Conservation (phyloP, 2,888 invertebrate species). For the Reticulitermes lucifugus region DNA sequence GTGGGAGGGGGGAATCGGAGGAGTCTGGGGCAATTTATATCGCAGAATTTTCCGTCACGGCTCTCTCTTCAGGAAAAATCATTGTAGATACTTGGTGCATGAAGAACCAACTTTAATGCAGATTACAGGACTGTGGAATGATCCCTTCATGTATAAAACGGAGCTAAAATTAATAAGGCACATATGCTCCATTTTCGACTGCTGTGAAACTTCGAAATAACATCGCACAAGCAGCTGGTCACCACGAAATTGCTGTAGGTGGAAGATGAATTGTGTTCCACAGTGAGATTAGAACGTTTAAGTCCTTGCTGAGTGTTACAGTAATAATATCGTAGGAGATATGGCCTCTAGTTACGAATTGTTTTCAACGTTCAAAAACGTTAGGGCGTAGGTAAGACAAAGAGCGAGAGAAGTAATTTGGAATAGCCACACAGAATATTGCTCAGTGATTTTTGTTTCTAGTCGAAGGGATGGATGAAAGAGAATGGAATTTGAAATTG, state of each 20-base stretch:
- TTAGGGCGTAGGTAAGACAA: not conserved
- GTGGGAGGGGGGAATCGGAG: too few relatives aligned
- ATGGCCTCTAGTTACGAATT: not conserved
- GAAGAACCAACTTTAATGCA: too few relatives aligned
- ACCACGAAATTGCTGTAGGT: not conserved
- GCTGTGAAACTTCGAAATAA: too few relatives aligned
- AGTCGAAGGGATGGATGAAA: not conserved
- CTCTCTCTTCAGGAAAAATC: too few relatives aligned
- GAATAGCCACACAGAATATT: not conserved
- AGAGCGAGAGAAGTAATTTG: not conserved
- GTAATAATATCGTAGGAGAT: not conserved
- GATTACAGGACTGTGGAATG: too few relatives aligned
- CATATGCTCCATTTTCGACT: too few relatives aligned
- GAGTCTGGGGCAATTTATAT: too few relatives aligned
- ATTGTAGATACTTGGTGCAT: too few relatives aligned
- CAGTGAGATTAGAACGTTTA: not conserved
- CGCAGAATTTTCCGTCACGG: too few relatives aligned
- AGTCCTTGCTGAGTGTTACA: not conserved
- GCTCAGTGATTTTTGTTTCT: not conserved
- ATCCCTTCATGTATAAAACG: not conserved
- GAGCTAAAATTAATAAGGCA: not conserved
- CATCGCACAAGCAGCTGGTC: not conserved
- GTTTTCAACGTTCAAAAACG: not conserved
- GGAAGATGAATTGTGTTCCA: not conserved
- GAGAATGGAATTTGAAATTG: constrained; percentile 5